Evolutionary conservation across 1,140 invertebrate genomes (phyloP).

Genomic region (Penaeus japonicus): DNA sequence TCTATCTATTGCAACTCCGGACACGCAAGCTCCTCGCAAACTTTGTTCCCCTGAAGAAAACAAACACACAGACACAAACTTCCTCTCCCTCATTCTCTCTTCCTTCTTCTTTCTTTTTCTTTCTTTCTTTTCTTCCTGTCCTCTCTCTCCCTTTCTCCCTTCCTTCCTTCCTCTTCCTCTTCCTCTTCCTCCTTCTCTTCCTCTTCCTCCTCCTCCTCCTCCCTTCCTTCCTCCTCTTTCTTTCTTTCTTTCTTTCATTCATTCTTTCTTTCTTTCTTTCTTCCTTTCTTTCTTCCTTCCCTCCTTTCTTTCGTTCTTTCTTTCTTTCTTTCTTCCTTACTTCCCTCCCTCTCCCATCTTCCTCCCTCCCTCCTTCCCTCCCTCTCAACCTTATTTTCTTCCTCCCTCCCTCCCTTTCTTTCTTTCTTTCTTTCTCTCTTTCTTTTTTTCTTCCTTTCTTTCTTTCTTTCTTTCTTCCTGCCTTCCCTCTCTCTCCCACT

Average conservation of each 20-base stretch:
- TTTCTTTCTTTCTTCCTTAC: neutral
- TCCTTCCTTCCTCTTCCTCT: neutral
- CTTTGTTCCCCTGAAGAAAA: too few species aligned
- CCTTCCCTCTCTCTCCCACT: neutral
- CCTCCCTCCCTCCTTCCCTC: neutral
- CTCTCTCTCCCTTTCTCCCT: too few species aligned
- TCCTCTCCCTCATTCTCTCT: neutral
- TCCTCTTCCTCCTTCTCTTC: too few species aligned
- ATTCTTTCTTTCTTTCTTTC: neutral
- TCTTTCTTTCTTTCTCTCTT: too few species aligned
- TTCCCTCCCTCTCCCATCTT: neutral
- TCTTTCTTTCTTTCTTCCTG: too few species aligned
- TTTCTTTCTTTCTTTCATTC: neutral
- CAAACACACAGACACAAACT: too few species aligned
- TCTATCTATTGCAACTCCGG: too few species aligned
- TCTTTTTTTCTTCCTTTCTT: too few species aligned
- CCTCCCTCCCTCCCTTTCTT: neutral
- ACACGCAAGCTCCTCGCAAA: too few species aligned
- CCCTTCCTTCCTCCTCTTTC: neutral
- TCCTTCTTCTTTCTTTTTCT: neutral
- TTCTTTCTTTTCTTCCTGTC: neutral
- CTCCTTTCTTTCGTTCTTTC: neutral
- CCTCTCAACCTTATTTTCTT: neutral
- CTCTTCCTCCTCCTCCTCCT: too few species aligned
- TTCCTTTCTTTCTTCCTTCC: neutral